Percentiles rank a stretch among this genome's conserved stretches.
Conservation (phyloP, 92 coral and sea anemone species). For the Montipora capitata region DNA sequence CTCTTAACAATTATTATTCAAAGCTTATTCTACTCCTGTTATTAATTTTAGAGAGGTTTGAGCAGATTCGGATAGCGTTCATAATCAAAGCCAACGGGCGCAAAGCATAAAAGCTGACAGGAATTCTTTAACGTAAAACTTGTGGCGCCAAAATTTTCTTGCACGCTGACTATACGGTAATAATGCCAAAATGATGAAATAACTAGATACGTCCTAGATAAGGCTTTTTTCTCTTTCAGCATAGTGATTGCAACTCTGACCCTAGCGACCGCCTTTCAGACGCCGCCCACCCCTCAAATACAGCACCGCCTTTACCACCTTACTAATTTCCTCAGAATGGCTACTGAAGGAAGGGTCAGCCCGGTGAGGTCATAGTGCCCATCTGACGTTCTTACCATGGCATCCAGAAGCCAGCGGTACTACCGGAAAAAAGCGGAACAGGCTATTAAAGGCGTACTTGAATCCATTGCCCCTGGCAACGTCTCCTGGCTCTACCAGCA, state of each 20-base stretch:
- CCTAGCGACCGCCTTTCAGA: conserved; percentile 18
- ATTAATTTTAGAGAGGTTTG: conserved; percentile 31
- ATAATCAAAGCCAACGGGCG: too few relatives aligned
- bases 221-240: conserved; percentile 14
- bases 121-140: too few relatives aligned
- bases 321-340: conserved; percentile 32
- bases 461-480: conserved; percentile 66
- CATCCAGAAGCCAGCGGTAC: conserved; percentile 50
- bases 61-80: background rate
- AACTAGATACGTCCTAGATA: background rate
- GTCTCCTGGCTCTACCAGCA: conserved; percentile 60
- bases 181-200: too few relatives aligned
- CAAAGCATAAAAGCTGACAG: too few relatives aligned
- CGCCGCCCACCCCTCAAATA: conserved; percentile 63
- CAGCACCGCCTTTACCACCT: conserved; percentile 50
- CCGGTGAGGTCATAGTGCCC: conserved; percentile 64
- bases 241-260: conserved; percentile 13
- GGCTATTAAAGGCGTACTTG: conserved; percentile 54
- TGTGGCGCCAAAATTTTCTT: background rate
- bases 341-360: conserved; percentile 64
- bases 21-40: conserved; percentile 41
- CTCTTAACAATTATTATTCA: conserved; percentile 28
- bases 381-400: conserved; percentile 50
- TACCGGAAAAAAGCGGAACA: conserved; percentile 56
- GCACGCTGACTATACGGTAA: background rate